Percentiles rank a stretch among this genome's conserved stretches.
Evolutionary conservation across 2,113 vertebrate genomes (phyloP).

Genomic region (Copsychus sechellarum): DNA sequence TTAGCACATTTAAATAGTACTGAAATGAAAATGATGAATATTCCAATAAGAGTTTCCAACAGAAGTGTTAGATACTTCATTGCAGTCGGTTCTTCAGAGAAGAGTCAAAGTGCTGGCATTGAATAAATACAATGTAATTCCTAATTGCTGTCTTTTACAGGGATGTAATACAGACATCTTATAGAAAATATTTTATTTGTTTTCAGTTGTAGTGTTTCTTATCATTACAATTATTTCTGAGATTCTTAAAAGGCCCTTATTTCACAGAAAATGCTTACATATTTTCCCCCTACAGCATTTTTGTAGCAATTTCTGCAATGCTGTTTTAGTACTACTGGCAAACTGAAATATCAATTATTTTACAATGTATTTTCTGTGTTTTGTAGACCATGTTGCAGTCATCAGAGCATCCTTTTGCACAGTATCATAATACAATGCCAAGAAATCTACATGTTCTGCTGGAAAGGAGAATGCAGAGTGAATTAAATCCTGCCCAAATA

Average conservation of each 20-base stretch:
- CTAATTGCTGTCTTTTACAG: not conserved
- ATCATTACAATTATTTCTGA: not conserved
- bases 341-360: not conserved
- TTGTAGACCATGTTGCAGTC: slow-evolving; percentile 39
- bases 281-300: not conserved
- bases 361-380: not conserved
- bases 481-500: not conserved
- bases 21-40: not conserved
- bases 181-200: not conserved
- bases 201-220: not conserved
- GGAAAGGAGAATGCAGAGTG: not conserved
- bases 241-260: not conserved
- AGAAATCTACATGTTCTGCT: not conserved
- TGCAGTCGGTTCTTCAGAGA: not conserved
- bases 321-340: not conserved
- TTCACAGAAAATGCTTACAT: not conserved
- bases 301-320: not conserved
- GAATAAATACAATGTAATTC: not conserved
- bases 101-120: not conserved
- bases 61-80: not conserved
- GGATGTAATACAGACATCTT: not conserved
- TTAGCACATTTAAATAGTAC: not conserved
- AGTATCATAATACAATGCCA: not conserved
- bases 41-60: not conserved
- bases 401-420: not conserved